Percentiles rank a stretch among this genome's conserved stretches.
Evolutionary conservation across 2,888 invertebrate genomes (phyloP).

Genomic region (Epirrita christyi): DNA sequence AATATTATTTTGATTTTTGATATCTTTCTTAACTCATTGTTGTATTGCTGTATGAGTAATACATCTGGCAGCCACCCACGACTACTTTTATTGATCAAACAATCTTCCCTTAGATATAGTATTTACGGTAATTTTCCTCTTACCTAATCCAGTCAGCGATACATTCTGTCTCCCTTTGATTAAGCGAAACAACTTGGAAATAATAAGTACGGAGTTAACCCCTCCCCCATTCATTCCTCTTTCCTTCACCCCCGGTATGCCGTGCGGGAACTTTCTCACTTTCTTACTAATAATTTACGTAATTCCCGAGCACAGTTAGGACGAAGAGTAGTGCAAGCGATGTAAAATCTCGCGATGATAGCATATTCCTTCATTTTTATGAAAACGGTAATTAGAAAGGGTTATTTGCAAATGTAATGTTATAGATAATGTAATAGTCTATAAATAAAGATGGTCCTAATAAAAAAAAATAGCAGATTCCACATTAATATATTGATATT

Average conservation of each 20-base stretch:
- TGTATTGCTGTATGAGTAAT: no score
- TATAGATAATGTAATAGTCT: no score
- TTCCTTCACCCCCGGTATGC: conserved; percentile 1
- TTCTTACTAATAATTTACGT: conserved; percentile 32
- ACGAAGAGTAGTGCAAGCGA: not conserved
- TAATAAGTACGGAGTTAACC: conserved; percentile 25
- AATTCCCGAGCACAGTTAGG: conserved; percentile 10
- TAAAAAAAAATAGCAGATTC: no score
- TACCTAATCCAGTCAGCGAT: conserved; percentile 13
- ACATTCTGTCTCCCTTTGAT: conserved; percentile 24
- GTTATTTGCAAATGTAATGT: no score
- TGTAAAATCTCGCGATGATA: not conserved
- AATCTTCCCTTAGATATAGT: conserved; percentile 9
- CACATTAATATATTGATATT: no score
- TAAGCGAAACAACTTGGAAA: conserved; percentile 30
- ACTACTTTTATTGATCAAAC: conserved; percentile 2
- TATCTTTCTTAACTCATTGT: no score
- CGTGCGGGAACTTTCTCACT: conserved; percentile 29
- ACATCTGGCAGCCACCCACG: not conserved
- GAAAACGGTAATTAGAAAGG: no score
- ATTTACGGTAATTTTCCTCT: conserved; percentile 16
- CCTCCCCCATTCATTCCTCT: not conserved
- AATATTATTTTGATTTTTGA: no score
- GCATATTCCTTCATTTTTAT: no score
- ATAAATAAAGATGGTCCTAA: no score